These are phyloP conservation scores for Bujurquina vittata DNA, from an alignment of 2,113 vertebrate genomes.

Conservation along the genomic window DNA sequence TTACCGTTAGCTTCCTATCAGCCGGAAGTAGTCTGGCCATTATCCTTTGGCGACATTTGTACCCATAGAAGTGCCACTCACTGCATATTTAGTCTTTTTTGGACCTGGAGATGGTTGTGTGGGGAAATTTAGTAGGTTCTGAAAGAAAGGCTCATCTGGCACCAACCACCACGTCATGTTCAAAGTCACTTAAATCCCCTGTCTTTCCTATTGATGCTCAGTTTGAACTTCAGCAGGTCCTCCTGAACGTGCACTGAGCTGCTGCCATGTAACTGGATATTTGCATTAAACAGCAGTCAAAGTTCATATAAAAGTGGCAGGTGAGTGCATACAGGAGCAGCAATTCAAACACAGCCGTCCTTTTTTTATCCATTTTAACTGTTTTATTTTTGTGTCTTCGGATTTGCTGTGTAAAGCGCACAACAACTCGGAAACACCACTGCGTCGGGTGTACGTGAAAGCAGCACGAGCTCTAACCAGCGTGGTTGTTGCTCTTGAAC, in stretches of 20 bases:
- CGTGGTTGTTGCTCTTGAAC: slow-evolving; percentile 27
- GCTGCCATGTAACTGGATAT: fast-evolving
- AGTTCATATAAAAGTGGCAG: not conserved
- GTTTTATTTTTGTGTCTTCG: too few species aligned
- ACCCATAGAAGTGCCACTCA: not conserved
- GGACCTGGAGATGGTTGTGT: not conserved
- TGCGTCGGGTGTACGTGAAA: not conserved
- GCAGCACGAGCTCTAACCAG: fast-evolving
- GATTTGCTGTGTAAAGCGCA: too few species aligned
- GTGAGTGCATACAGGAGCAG: not conserved
- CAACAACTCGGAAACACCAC: not conserved
- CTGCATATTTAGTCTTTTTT: not conserved
- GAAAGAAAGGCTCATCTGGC: not conserved
- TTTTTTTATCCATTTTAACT: too few species aligned
- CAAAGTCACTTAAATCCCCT: not conserved
- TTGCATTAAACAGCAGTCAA: not conserved
- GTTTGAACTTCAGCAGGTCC: not conserved
- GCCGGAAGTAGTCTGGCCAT: not conserved
- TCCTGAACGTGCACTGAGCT: fast-evolving
- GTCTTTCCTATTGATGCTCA: not conserved
- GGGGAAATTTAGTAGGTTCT: not conserved
- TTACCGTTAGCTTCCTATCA: not conserved
- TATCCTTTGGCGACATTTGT: not conserved
- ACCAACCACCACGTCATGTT: not conserved
- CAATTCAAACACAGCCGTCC: too few species aligned